Evolutionary conservation across 2,888 invertebrate species (phyloP), one percentile per base, ranked within the genome.

Genomic region (Aelia acuminata): DNA sequence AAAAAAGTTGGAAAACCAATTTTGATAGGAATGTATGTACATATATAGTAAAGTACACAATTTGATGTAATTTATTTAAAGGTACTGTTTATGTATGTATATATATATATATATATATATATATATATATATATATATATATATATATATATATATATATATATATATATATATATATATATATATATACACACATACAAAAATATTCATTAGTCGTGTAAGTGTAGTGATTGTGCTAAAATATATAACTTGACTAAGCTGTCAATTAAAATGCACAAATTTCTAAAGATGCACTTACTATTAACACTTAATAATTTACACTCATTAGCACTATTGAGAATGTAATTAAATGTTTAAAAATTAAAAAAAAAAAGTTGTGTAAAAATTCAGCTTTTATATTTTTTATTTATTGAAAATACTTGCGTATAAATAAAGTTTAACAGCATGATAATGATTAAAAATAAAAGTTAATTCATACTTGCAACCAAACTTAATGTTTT

Each of bases 201-300:
- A 35, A 7, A 20, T 70, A 70, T 70, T 35, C 26, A 35, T 35
- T 70, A 70, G 63, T 70, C 31, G 20, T 35, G 31, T 70, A 70
- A 31, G 63, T 35, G 63, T 31, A 70, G 26, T 35, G 35, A 20
- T 35, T 70, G 63, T 70, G 35, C 63, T 70, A 70, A 70, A 70
- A 20, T 70, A 43, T 43, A 18, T 70, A 70, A 35, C 63, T 70
- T 70, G 63, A 70, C 35, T 70, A 70, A 70, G 31, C 63, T 70
- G 63, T 70, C 63, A 70, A 70, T 70, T 70, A 70, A 35, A 70
- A 70, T 70, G 63, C 63, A 70, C 63, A 31, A 35, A 70, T 35
- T 70, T 70, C 63, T 70, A 70, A 70, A 70, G 63, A 70, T 70
- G 63, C 63, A 70, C 63, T 35, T 35, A 70, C 35, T 70, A 70